Conservation (phyloP, 2,797 vertebrate genomes). For the Oreochromis mossambicus region DNA sequence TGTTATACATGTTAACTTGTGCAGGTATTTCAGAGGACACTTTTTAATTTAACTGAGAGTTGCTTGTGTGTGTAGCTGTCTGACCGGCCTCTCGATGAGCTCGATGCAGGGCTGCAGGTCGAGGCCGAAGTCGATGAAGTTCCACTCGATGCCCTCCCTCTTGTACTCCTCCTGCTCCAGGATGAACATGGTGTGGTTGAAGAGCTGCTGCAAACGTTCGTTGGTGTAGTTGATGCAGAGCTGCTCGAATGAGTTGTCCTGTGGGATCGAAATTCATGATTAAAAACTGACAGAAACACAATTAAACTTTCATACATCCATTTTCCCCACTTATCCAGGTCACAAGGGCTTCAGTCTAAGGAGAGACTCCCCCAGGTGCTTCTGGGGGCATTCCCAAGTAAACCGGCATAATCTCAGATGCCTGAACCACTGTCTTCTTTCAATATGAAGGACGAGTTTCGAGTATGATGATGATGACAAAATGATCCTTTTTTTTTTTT, state of each 20-base stretch:
- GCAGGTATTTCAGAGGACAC: no score
- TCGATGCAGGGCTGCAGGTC: conserved; percentile 84
- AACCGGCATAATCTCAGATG: not conserved
- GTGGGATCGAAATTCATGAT: not conserved
- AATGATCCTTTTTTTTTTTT: not conserved
- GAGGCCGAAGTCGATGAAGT: conserved; percentile 90
- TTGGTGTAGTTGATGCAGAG: conserved; percentile 96
- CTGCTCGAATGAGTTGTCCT: conserved; percentile 94
- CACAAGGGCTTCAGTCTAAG: rapidly evolving
- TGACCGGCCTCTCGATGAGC: conserved; percentile 84
- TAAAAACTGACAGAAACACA: not conserved
- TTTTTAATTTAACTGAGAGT: no score
- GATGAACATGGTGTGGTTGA: conserved; percentile 96
- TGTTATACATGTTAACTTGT: not conserved
- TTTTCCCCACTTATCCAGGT: not conserved
- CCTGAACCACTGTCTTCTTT: not conserved
- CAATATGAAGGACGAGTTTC: rapidly evolving
- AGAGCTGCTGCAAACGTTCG: conserved; percentile 93
- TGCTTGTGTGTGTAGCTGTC: not conserved
- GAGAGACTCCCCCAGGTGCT: not conserved
- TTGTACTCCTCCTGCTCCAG: conserved; percentile 95
- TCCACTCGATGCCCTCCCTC: conserved; percentile 94
- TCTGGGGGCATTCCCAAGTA: not conserved
- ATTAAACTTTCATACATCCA: not conserved
- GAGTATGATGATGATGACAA: not conserved